phyloP scores from a whole-genome alignment of 2,113 vertebrate species.

The Nematolebias whitei region DNA sequence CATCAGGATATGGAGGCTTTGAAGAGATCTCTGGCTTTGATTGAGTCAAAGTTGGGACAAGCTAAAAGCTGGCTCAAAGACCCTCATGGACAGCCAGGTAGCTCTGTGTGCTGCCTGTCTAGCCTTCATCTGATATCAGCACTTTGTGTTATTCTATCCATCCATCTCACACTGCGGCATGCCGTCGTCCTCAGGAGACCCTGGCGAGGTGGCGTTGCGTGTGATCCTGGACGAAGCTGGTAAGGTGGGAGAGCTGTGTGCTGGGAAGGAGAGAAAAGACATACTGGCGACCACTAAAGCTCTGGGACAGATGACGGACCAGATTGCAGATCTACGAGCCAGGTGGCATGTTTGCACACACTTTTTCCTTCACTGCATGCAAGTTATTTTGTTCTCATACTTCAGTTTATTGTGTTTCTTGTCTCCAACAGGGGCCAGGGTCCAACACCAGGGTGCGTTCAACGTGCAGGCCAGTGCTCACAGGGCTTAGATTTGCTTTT shows the following conservation, averaged over 20 bases:
- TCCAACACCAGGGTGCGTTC: constrained; percentile 86
- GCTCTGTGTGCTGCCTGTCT: background rate
- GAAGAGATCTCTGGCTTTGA: constrained; percentile 93
- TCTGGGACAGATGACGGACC: constrained; percentile 94
- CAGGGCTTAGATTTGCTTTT: constrained; percentile 94
- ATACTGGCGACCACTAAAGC: constrained; percentile 90
- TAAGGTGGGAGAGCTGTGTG: constrained; percentile 96
- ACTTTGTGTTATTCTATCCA: background rate
- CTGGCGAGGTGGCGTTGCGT: constrained; percentile 91
- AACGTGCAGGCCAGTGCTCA: constrained; percentile 92
- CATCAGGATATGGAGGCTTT: constrained; percentile 95
- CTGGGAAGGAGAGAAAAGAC: constrained; percentile 94
- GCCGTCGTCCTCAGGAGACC: constrained; percentile 80
- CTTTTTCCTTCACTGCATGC: background rate
- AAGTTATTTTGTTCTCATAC: constrained; percentile 9
- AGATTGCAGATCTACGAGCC: constrained; percentile 89
- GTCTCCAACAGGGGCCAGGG: constrained; percentile 87
- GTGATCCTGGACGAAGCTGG: constrained; percentile 96
- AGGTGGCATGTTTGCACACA: constrained; percentile 76
- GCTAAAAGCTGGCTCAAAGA: constrained; percentile 96
- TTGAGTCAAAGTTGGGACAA: constrained; percentile 94
- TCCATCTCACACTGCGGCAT: constrained; percentile 2
- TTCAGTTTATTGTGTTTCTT: constrained; percentile 25
- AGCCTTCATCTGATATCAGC: background rate
- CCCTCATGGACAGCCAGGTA: constrained; percentile 92